Percentiles rank a stretch among this genome's conserved stretches.
Evolutionary conservation across 1,140 invertebrate species (phyloP).

Genomic region (Heliconius nattereri): DNA sequence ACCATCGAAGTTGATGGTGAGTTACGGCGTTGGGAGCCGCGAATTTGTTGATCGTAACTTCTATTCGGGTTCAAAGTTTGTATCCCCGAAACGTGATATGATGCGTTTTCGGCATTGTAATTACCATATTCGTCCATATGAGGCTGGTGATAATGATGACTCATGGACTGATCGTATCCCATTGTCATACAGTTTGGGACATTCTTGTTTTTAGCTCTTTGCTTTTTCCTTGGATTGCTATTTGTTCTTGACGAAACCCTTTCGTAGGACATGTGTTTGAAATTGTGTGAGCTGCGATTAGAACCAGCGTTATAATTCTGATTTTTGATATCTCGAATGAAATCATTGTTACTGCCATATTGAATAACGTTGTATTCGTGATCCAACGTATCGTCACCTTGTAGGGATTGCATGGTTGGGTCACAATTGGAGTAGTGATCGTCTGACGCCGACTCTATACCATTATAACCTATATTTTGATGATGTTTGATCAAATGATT

Average conservation of each 20-base stretch:
- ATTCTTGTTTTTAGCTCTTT: conserved; percentile 76
- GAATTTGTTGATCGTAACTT: conserved; percentile 68
- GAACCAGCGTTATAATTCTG: conserved; percentile 78
- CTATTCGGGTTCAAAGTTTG: conserved; percentile 78
- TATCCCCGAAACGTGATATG: conserved; percentile 78
- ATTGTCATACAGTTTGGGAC: conserved; percentile 79
- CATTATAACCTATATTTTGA: conserved; percentile 76
- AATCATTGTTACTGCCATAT: conserved; percentile 78
- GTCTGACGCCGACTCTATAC: conserved; percentile 76
- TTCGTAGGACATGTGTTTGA: conserved; percentile 80
- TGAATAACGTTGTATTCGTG: conserved; percentile 81
- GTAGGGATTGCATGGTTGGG: conserved; percentile 76
- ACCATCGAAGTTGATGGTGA: conserved; percentile 73
- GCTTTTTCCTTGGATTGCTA: conserved; percentile 79
- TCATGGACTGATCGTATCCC: conserved; percentile 74
- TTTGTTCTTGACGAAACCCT: conserved; percentile 77
- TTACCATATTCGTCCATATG: conserved; percentile 76
- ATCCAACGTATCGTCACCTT: conserved; percentile 77
- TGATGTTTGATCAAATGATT: conserved; percentile 81
- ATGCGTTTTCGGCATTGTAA: conserved; percentile 76
- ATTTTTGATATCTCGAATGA: conserved; percentile 77
- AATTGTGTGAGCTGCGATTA: conserved; percentile 77
- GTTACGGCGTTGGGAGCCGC: conserved; percentile 73
- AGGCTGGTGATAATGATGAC: conserved; percentile 78
- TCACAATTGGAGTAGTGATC: conserved; percentile 81